Evolutionary conservation across 2,113 vertebrate genomes (phyloP), one percentile per base, ranked within the genome.

Genomic region (Martes martes): DNA sequence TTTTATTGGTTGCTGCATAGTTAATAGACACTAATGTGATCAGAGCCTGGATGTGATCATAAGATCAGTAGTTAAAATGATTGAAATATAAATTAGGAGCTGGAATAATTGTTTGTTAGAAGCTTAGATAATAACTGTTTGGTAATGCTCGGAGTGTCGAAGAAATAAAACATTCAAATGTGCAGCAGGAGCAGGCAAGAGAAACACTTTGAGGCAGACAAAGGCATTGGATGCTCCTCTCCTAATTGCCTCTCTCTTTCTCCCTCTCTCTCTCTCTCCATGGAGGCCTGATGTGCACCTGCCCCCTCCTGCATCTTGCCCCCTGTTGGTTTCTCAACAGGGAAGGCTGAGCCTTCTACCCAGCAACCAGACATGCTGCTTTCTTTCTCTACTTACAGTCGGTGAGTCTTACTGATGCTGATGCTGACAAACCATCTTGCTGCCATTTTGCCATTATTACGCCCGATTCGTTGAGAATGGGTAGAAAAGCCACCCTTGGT

Each of bases 1-100:
- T 98, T 98, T 98, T 98, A 98, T 98, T 98, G 97, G 98, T 98
- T 98, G 97, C 97, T 98, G 97, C 96, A 98, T 98, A 98, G 98
- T 98, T 98, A 98, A 98, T 98, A 97, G 98, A 97, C 98, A 97
- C 97, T 98, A 98, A 98, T 98, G 94, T 97, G 97, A 97, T 98
- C 98, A 98, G 96, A 97, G 98, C 94, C 97, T 93, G 95, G 93
- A 96, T 98, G 94, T 96, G 97, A 98, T 98, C 97, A 97, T 98
- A 97, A 97, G 97, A 98, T 98, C 97, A 98, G 98, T 97, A 98
- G 97, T 98, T 98, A 98, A 96, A 98, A 98, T 97, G 97, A 98
- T 98, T 98, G 98, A 98, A 97, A 98, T 98, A 98, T 97, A 97
- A 98, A 98, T 98, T 98, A 98, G 98, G 74, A 98, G 90, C 96